phyloP scores from a whole-genome alignment of 2,113 vertebrate species.

The Rhinichthys klamathensis region DNA sequence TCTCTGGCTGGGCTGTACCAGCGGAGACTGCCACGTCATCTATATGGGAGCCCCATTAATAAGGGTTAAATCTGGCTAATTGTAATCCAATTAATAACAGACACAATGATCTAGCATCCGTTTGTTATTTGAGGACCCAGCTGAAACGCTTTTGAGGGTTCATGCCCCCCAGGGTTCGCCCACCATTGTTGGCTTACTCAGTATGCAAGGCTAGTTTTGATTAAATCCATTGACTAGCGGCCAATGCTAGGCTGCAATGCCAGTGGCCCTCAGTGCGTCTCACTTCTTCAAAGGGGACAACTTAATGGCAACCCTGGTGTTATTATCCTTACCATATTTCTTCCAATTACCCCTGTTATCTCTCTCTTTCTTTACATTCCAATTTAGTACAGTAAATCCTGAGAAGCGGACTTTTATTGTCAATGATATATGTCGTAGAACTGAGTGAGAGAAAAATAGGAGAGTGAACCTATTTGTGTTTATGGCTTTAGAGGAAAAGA shows the following conservation, averaged over 20 bases:
- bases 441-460: conserved; percentile 55
- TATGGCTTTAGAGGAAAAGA: conserved; percentile 75
- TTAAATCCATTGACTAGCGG: conserved; percentile 18
- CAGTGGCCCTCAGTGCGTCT: neutral
- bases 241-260: neutral
- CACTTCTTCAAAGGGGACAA: neutral
- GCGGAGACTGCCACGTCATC: conserved; percentile 70
- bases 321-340: conserved; percentile 56
- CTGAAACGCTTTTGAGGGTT: conserved; percentile 45
- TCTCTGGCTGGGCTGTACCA: conserved; percentile 69
- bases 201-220: conserved; percentile 33
- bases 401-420: conserved; percentile 66
- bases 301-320: conserved; percentile 24
- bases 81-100: conserved; percentile 66
- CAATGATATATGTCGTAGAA: conserved; percentile 67
- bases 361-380: conserved; percentile 71
- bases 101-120: conserved; percentile 57
- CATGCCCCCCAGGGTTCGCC: neutral
- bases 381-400: conserved; percentile 71
- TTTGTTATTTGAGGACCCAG: conserved; percentile 53
- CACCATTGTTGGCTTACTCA: neutral
- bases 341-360: conserved; percentile 68
- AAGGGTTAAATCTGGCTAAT: conserved; percentile 67
- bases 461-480: conserved; percentile 74
- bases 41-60: conserved; percentile 55